Conservation (phyloP, 2,113 vertebrate species). For the Hystrix brachyura region DNA sequence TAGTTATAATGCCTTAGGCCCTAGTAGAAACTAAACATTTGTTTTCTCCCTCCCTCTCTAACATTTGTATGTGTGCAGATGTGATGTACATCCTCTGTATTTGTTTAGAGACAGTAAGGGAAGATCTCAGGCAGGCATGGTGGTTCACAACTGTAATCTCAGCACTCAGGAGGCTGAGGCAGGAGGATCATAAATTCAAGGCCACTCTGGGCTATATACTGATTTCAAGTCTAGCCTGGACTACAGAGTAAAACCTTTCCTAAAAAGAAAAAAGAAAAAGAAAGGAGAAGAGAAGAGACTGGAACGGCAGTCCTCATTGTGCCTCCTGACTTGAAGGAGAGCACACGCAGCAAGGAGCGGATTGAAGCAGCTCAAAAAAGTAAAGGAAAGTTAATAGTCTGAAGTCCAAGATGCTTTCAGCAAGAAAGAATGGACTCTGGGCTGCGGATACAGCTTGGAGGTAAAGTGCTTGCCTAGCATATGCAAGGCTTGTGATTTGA, state of each 20-base stretch:
- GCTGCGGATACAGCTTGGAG: not conserved
- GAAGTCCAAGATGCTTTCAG: not conserved
- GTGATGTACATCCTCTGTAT: not conserved
- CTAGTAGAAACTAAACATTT: not conserved
- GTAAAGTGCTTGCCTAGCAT: not conserved
- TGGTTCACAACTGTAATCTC: not conserved
- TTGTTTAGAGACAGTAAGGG: not conserved
- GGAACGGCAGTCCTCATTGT: not conserved
- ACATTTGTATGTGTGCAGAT: not conserved
- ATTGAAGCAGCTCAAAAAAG: not conserved
- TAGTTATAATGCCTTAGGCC: not conserved
- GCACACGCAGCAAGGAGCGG: not conserved
- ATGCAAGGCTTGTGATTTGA: not conserved
- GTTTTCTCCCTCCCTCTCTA: not conserved
- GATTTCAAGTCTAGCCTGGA: not conserved
- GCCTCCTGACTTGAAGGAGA: not conserved
- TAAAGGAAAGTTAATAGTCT: not conserved
- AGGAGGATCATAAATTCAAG: not conserved
- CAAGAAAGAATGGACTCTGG: not conserved
- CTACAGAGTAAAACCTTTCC: not conserved
- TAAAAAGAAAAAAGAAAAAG: not conserved
- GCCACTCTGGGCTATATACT: not conserved
- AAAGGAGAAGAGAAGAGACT: not conserved
- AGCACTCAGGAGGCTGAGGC: not conserved
- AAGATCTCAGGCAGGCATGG: not conserved